phyloP scores from a whole-genome alignment of 1,140 invertebrate species.

The Tigriopus japonicus region DNA sequence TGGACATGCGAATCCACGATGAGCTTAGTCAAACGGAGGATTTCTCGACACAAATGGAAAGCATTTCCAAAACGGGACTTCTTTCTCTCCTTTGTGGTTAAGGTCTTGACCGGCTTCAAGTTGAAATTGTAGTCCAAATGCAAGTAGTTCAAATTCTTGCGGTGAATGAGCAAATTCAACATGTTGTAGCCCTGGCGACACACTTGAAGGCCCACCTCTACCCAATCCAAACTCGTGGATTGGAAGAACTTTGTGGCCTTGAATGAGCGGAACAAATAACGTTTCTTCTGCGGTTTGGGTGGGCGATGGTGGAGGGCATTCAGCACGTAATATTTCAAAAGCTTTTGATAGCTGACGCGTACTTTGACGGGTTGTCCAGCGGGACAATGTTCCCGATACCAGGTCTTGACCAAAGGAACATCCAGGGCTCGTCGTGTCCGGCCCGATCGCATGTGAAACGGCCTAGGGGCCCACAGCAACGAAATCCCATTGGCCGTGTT shows the following conservation, averaged over 20 bases:
- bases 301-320: constrained; percentile 92
- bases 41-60: constrained; percentile 97
- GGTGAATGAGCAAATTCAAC: constrained; percentile 94
- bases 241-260: constrained; percentile 99
- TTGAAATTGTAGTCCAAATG: constrained; percentile 99
- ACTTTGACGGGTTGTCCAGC: constrained; percentile 44
- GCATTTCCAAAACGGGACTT: constrained; percentile 99
- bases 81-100: constrained; percentile 98
- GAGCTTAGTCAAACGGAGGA: constrained; percentile 86
- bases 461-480: constrained; percentile 91
- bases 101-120: constrained; percentile 95
- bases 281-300: constrained; percentile 95
- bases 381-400: constrained; percentile 44
- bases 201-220: constrained; percentile 87
- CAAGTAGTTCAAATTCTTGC: constrained; percentile 97
- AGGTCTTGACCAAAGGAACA: constrained; percentile 88
- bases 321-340: constrained; percentile 93
- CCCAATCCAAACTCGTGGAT: constrained; percentile 97
- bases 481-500: constrained; percentile 98
- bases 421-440: constrained; percentile 68
- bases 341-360: constrained; percentile 94
- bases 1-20: constrained; percentile 99
- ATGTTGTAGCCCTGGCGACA: constrained; percentile 99
- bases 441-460: constrained; percentile 87
- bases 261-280: constrained; percentile 94